Conservation (phyloP, 2,888 invertebrate genomes). For the Geotrupes spiniger region DNA sequence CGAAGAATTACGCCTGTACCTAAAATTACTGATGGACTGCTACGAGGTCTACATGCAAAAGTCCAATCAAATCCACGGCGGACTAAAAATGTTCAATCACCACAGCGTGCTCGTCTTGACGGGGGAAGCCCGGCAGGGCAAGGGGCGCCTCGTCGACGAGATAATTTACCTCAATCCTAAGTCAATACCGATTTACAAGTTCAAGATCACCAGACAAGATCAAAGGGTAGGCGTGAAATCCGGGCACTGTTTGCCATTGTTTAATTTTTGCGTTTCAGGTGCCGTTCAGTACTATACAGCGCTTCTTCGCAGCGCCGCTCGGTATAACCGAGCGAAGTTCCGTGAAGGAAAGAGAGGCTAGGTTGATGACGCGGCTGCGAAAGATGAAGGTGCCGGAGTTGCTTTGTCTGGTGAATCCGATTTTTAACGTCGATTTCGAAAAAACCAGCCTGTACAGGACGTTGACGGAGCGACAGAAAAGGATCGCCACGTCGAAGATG, state of each 20-base stretch:
- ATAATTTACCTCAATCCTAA: constrained; percentile 51
- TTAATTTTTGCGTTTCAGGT: constrained; percentile 36
- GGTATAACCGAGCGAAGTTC: constrained; percentile 41
- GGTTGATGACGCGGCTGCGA: constrained; percentile 41
- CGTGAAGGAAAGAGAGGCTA: constrained; percentile 45
- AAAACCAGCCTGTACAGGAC: constrained; percentile 33
- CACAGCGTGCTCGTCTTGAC: constrained; percentile 42
- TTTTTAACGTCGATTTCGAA: constrained; percentile 52
- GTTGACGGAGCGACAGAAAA: constrained; percentile 35
- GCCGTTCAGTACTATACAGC: constrained; percentile 48
- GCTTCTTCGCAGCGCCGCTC: constrained; percentile 49
- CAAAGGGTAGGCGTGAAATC: constrained; percentile 39
- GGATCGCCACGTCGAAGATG: constrained; percentile 41
- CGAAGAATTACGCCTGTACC: constrained; percentile 39
- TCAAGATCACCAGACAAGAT: constrained; percentile 44
- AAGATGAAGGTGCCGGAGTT: constrained; percentile 42
- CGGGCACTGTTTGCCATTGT: not conserved
- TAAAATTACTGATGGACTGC: constrained; percentile 28
- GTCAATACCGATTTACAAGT: constrained; percentile 42
- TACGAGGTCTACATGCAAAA: constrained; percentile 14
- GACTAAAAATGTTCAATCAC: constrained; percentile 18
- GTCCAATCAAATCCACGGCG: constrained; percentile 12
- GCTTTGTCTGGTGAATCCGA: constrained; percentile 52
- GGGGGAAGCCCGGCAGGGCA: constrained; percentile 60
- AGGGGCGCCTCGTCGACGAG: constrained; percentile 60